These are phyloP conservation scores for Vidua chalybeata DNA, from an alignment of 2,113 vertebrate species.

Conservation along the genomic window DNA sequence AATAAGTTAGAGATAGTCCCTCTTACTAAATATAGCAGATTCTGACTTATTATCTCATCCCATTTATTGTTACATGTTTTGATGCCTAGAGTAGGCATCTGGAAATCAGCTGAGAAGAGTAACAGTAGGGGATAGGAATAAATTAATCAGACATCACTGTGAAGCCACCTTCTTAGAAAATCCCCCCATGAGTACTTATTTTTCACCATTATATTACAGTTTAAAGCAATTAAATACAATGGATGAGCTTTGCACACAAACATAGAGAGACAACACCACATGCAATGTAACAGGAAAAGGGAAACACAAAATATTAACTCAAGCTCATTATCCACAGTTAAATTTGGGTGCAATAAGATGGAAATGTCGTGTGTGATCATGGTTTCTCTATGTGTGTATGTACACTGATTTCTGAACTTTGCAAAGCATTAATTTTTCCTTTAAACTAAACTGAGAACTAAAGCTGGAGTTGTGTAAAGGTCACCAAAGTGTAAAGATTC, in stretches of 20 bases:
- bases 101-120: background rate
- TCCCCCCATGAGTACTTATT: background rate
- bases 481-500: background rate
- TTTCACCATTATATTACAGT: background rate
- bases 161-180: background rate
- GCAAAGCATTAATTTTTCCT: slow-evolving; percentile 15
- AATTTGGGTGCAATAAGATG: background rate
- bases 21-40: background rate
- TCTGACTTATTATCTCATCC: background rate
- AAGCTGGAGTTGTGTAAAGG: slow-evolving; percentile 6
- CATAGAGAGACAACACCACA: background rate
- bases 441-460: slow-evolving; percentile 5
- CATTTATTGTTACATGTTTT: background rate
- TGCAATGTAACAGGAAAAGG: background rate
- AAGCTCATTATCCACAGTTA: background rate
- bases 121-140: background rate
- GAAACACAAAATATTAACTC: background rate
- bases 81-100: background rate
- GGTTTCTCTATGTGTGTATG: background rate
- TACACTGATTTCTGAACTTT: slow-evolving; percentile 36
- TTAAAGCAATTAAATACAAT: background rate
- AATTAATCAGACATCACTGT: background rate
- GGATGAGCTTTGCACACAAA: background rate
- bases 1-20: background rate
- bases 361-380: background rate